Conservation (phyloP, 2,113 vertebrate genomes). For the Oncorhynchus masou region DNA sequence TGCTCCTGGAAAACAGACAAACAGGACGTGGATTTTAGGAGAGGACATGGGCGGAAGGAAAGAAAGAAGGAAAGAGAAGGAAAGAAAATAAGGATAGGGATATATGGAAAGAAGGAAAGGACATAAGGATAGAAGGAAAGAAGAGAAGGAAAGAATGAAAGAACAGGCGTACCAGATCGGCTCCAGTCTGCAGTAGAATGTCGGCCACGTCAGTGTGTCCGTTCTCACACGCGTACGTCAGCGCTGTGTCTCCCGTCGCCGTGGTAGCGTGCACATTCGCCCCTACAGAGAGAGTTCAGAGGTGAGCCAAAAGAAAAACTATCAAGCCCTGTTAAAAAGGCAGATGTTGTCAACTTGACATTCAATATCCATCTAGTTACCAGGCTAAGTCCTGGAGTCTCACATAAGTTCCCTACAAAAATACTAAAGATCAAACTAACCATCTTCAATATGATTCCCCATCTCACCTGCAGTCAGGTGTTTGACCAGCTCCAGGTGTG, state of each 20-base stretch:
- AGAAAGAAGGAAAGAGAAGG: too few relatives aligned
- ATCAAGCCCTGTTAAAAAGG: too few relatives aligned
- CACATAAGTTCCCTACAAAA: neutral
- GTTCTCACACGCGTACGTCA: conserved; percentile 98
- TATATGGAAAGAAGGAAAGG: neutral
- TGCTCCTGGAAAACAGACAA: conserved; percentile 81
- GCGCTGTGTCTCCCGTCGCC: conserved; percentile 95
- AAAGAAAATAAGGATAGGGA: too few relatives aligned
- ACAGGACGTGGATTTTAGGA: neutral
- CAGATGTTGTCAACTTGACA: too few relatives aligned
- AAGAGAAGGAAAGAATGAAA: too few relatives aligned
- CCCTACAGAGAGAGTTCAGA: conserved; percentile 67
- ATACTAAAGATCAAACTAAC: too few relatives aligned
- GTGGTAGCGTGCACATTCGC: conserved; percentile 97
- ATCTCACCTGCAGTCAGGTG: conserved; percentile 86
- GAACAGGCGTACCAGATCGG: conserved; percentile 67
- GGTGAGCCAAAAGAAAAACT: too few relatives aligned
- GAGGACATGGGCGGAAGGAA: neutral
- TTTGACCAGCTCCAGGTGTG: conserved; percentile 94
- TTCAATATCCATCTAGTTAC: too few relatives aligned
- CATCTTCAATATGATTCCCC: too few relatives aligned
- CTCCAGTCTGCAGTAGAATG: conserved; percentile 93
- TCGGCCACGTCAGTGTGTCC: conserved; percentile 98
- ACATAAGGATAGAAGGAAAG: neutral
- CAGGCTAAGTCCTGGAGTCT: too few relatives aligned